A percentile compares a stretch with the other conserved stretches of the same genome.
Conservation (phyloP, 2,113 vertebrate genomes). For the Neoarius graeffei region DNA sequence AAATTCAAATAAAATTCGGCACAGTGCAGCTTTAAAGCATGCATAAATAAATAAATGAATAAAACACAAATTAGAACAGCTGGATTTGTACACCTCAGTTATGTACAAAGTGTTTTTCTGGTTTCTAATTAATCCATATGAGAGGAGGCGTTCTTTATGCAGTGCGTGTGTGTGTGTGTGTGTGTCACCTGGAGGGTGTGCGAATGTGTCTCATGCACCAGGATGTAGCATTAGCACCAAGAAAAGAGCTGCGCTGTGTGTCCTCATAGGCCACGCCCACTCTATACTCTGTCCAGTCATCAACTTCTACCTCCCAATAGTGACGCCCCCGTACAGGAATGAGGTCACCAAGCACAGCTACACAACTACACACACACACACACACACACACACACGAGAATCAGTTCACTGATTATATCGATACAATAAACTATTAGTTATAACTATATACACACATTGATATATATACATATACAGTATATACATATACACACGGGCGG, state of each 20-base stretch:
- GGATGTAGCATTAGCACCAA: constrained; percentile 82
- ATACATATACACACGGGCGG: no score
- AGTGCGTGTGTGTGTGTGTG: background rate
- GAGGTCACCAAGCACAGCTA: constrained; percentile 85
- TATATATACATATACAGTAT: no score
- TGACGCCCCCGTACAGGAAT: constrained; percentile 84
- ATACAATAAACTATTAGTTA: background rate
- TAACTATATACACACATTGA: background rate
- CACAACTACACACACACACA: constrained; percentile 73
- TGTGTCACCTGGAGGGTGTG: constrained; percentile 79
- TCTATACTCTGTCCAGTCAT: constrained; percentile 79
- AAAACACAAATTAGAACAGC: background rate
- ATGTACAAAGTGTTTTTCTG: background rate
- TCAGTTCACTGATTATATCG: background rate
- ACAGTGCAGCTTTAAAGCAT: background rate
- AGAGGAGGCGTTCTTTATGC: background rate
- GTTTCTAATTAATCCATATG: no score
- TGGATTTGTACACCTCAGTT: background rate
- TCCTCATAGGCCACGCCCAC: constrained; percentile 85
- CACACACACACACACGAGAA: background rate
- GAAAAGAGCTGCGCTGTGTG: constrained; percentile 78
- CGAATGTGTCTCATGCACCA: constrained; percentile 92
- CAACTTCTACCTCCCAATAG: constrained; percentile 91
- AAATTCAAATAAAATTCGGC: background rate
- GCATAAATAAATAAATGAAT: no score